Evolutionary conservation across 2,113 vertebrate species (phyloP).

Genomic region (Asarcornis scutulata): DNA sequence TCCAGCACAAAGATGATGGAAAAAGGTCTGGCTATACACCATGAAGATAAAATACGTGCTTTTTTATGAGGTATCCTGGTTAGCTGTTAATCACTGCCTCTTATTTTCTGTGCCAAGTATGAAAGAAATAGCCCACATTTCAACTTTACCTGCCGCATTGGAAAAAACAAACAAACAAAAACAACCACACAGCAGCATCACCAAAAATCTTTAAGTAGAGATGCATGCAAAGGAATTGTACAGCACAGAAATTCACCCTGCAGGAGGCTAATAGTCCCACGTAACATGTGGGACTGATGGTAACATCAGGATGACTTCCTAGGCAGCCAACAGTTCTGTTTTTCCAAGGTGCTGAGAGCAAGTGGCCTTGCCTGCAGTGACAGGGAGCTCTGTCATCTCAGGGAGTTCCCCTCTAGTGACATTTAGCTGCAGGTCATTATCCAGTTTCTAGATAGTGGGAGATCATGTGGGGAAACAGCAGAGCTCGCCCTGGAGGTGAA

Average conservation of each 20-base stretch:
- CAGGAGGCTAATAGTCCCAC: background rate
- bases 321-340: background rate
- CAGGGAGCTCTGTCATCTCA: accelerated
- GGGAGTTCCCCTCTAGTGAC: too few relatives aligned
- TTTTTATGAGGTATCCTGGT: background rate
- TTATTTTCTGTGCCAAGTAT: background rate
- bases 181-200: background rate
- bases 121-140: background rate
- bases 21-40: background rate
- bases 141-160: background rate
- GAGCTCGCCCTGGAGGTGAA: background rate
- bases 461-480: background rate
- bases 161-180: too few relatives aligned
- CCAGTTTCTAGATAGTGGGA: background rate
- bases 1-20: accelerated
- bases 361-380: accelerated
- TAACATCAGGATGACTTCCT: background rate
- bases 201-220: background rate
- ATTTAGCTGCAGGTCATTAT: background rate
- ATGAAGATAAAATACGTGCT: accelerated
- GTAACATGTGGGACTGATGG: accelerated
- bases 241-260: background rate
- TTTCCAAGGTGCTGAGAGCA: background rate
- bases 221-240: background rate
- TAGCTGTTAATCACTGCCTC: background rate